These are phyloP conservation scores for Beroe ovata DNA, from an alignment of 37 sponge, comb jelly and placozoan genomes.

Conservation along the genomic window DNA sequence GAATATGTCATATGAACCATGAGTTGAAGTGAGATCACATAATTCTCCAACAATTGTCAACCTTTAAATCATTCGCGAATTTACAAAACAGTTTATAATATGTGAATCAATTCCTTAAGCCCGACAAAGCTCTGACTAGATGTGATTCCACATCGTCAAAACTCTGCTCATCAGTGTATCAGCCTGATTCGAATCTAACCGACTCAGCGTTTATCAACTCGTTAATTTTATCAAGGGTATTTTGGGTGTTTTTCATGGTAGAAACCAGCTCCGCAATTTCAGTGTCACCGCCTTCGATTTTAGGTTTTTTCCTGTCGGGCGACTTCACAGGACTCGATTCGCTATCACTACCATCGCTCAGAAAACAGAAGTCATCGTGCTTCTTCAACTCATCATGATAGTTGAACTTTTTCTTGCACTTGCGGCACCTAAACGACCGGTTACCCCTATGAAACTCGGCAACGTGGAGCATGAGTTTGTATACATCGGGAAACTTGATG, in stretches of 20 bases:
- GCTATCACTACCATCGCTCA: neutral
- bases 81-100: too few species aligned
- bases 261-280: conserved; percentile 6
- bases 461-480: conserved; percentile 53
- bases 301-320: neutral
- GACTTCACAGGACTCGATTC: neutral
- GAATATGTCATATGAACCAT: too few species aligned
- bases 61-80: too few species aligned
- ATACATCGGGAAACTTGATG: neutral
- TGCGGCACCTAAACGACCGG: neutral
- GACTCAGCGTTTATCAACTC: neutral
- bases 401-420: conserved; percentile 7
- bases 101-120: too few species aligned
- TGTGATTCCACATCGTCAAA: too few species aligned
- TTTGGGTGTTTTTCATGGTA: conserved; percentile 28
- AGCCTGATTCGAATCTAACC: neutral
- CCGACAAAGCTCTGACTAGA: too few species aligned
- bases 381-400: neutral
- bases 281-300: neutral
- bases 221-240: conserved; percentile 28
- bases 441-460: conserved; percentile 41
- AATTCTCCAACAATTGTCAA: too few species aligned
- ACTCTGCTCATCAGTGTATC: too few species aligned
- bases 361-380: conserved; percentile 9
- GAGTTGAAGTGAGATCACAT: too few species aligned